phyloP scores from a whole-genome alignment of 2,797 vertebrate genomes.

The Cirrhinus mrigala region DNA sequence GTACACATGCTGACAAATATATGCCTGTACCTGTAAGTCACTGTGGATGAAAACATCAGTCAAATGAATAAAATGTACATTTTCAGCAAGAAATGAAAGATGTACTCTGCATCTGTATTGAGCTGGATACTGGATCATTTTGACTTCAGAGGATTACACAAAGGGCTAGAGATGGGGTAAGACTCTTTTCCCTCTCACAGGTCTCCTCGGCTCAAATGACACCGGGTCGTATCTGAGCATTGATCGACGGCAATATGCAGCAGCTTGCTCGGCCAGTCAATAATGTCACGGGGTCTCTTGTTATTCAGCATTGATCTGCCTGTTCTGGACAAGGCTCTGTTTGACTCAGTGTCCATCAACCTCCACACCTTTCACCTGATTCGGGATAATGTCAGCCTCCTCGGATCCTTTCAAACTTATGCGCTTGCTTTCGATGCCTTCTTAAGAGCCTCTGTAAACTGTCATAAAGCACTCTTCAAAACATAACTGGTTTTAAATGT shows the following conservation, averaged over 20 bases:
- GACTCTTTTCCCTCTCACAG: constrained; percentile 22
- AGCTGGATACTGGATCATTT: background rate
- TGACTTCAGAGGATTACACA: constrained; percentile 12
- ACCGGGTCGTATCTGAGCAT: constrained; percentile 70
- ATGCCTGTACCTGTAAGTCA: background rate
- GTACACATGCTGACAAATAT: background rate
- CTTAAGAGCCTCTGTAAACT: background rate
- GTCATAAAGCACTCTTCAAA: background rate
- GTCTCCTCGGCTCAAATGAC: constrained; percentile 66
- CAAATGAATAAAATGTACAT: constrained; percentile 8
- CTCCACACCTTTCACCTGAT: constrained; percentile 27
- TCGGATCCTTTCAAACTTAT: constrained; percentile 1
- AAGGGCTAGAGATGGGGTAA: background rate
- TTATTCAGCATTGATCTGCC: constrained; percentile 75
- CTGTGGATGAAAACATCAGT: constrained; percentile 2
- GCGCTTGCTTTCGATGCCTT: background rate
- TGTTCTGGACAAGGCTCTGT: constrained; percentile 38
- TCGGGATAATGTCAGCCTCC: background rate
- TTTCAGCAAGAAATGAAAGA: background rate
- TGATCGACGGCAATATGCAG: constrained; percentile 70
- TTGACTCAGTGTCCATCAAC: constrained; percentile 48
- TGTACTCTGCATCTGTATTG: background rate
- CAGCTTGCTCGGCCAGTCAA: constrained; percentile 70
- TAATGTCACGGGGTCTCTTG: constrained; percentile 78
- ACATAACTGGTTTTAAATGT: background rate